Conservation (phyloP, 2,113 vertebrate genomes). For the Melanerpes aurifrons region DNA sequence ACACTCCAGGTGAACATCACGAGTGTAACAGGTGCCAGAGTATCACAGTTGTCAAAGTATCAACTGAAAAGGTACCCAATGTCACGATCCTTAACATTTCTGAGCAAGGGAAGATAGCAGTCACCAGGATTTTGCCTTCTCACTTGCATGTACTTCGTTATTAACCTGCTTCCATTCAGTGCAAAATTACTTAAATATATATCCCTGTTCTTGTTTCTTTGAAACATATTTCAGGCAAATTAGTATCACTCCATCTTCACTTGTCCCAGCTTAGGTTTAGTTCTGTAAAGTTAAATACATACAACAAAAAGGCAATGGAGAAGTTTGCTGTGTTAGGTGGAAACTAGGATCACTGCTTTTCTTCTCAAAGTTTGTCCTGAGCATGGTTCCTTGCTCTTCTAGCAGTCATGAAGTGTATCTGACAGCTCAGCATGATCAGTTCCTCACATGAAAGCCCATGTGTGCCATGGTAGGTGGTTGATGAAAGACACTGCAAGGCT, state of each 20-base stretch:
- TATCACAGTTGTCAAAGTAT: not conserved
- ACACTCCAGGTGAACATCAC: not conserved
- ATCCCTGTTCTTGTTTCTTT: not conserved
- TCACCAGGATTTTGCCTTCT: not conserved
- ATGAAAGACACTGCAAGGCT: not conserved
- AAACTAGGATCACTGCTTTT: not conserved
- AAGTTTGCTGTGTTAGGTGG: not conserved
- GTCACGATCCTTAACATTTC: accelerated
- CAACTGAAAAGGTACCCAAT: not conserved
- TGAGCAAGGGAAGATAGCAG: no score
- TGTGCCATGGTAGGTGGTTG: no score
- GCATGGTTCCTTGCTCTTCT: not conserved
- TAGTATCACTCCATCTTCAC: not conserved
- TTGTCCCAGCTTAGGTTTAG: not conserved
- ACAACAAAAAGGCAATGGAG: not conserved
- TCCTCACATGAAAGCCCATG: not conserved
- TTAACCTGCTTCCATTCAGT: not conserved
- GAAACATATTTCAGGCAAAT: not conserved
- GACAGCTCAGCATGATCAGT: not conserved
- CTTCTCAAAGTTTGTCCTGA: not conserved
- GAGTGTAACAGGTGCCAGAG: not conserved
- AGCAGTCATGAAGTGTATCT: not conserved
- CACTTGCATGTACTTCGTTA: not conserved
- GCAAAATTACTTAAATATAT: not conserved
- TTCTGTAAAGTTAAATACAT: not conserved